Base-by-base conservation (phyloP, 2,888 invertebrate genomes). In the Drosophila austrosaltans region DNA sequence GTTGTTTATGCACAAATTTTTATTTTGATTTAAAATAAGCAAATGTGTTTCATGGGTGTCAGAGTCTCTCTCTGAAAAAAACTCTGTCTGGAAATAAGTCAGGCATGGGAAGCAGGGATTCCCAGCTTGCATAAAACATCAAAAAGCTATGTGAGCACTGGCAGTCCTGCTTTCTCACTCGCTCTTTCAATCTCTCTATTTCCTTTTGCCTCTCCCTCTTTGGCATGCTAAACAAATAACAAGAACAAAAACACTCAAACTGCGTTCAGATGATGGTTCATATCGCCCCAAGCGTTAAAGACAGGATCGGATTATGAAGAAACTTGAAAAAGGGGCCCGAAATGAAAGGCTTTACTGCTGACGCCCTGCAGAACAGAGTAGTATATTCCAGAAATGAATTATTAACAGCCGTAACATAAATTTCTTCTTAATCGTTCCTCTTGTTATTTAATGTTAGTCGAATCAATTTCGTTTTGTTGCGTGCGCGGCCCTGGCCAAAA, bases 111-210 rank as follows among this genome's bases (percentile, higher is more conserved):
- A 36, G 3, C 63, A 63, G 57, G 53, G 58, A 59, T 30, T 66
- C n/a, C 63, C 25, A 59, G 63, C 67, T 75, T 84, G 84, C 83
- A 84, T 86, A 84, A 86, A 86, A 84, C 84, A 84, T 86, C 86
- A 83, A 86, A 83, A 75, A 79, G 61, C 65, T 73, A 69, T 72
- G 81, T 69, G 71, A 78, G 57, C 57, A 40, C 58, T 58, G 32
- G 2, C 32, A 5, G 3, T 36, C 36, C 32, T 32, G 32, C 32
- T 28, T 28, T 1, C 6, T 32, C 36, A 36, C 63, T 53, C 61
- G 28, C 54, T n/a, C 4, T 28, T 22, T n/a, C 2, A 36, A 28
- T 60, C 53, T 39, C 10, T 1, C 42, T n/a, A 2, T 28, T 28
- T 28, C 30, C 6, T 6, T 5, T 6, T 30, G 3, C 12, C 16